Conservation (phyloP, 2,113 vertebrate genomes). For the Lophochroa leadbeateri region DNA sequence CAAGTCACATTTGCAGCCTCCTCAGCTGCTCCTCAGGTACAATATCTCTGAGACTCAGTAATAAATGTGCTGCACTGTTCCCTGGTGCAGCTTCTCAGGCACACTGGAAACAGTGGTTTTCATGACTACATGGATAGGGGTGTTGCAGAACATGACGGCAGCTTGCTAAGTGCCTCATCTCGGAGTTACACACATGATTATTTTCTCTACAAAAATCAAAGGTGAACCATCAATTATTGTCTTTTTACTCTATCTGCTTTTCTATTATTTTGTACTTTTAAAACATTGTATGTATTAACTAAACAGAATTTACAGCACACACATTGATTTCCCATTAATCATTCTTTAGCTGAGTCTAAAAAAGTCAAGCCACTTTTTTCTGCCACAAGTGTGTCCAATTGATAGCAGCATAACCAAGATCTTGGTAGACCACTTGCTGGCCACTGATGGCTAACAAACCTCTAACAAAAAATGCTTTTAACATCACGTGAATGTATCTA, state of each 20-base stretch:
- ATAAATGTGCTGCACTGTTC: neutral
- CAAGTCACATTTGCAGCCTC: neutral
- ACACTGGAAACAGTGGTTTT: constrained; percentile 4
- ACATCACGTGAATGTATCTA: rapidly evolving
- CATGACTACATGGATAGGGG: neutral
- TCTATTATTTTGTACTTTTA: constrained; percentile 29
- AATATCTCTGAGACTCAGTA: neutral
- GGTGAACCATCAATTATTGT: constrained; percentile 53
- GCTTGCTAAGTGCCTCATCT: constrained; percentile 25
- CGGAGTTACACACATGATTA: neutral
- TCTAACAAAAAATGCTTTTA: neutral
- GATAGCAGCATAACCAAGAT: neutral
- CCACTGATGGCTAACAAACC: neutral
- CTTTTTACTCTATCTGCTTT: constrained; percentile 17
- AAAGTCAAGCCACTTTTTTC: neutral
- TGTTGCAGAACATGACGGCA: constrained; percentile 37
- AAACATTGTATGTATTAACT: constrained; percentile 30
- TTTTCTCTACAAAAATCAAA: constrained; percentile 12
- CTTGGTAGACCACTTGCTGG: neutral
- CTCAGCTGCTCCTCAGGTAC: neutral
- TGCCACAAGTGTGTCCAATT: neutral
- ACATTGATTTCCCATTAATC: constrained; percentile 39
- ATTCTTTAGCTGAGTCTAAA: neutral
- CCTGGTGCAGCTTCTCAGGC: neutral
- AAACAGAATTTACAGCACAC: neutral